phyloP scores from a whole-genome alignment of 2,888 invertebrate species.

The Hydropsyche betteni region DNA sequence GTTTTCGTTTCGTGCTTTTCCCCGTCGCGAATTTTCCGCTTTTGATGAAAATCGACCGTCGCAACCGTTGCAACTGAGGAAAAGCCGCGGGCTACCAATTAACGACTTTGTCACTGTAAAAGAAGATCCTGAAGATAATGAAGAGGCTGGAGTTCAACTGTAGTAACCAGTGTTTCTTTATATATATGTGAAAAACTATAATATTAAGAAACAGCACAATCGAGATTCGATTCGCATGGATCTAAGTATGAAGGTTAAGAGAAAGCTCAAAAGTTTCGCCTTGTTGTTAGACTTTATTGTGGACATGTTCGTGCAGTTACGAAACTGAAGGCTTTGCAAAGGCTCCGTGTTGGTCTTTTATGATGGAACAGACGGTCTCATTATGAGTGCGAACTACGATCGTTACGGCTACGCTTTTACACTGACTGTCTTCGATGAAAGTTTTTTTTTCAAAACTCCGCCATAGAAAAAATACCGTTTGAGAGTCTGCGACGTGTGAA shows the following conservation, averaged over 20 bases:
- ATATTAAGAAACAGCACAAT: too few species aligned
- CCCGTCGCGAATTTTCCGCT: slow-evolving; percentile 7
- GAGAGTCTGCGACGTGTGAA: slow-evolving; percentile 7
- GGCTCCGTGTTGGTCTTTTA: slow-evolving; percentile 10
- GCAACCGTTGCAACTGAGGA: neutral
- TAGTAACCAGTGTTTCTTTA: neutral
- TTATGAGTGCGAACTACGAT: slow-evolving; percentile 2
- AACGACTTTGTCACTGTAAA: slow-evolving; percentile 34
- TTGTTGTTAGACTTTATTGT: neutral
- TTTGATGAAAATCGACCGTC: slow-evolving; percentile 2
- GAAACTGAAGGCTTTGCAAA: slow-evolving; percentile 5
- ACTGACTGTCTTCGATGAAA: too few species aligned
- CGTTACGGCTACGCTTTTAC: neutral
- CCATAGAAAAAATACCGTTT: too few species aligned
- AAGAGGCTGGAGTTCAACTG: neutral
- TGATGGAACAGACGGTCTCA: slow-evolving; percentile 13
- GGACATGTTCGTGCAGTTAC: neutral
- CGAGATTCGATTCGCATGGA: too few species aligned
- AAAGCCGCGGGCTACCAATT: slow-evolving; percentile 38
- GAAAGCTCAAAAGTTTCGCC: too few species aligned
- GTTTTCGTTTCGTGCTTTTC: too few species aligned
- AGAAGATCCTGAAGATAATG: slow-evolving; percentile 4
- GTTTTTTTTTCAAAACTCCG: neutral
- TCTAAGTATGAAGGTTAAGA: too few species aligned
- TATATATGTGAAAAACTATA: neutral